phyloP scores from a whole-genome alignment of 2,113 vertebrate genomes.

The Prionailurus bengalensis region DNA sequence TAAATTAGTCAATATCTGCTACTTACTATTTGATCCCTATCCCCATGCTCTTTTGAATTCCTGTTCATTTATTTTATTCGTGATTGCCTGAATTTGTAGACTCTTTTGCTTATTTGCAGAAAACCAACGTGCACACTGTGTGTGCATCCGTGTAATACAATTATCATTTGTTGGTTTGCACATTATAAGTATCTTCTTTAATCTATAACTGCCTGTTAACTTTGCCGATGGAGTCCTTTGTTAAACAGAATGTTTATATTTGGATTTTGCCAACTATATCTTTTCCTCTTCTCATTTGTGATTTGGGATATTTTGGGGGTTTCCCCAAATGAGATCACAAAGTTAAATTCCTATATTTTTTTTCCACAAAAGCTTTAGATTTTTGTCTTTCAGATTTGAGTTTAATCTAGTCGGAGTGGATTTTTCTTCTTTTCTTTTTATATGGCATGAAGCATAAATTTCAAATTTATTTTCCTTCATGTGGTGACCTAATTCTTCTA shows the following conservation, averaged over 20 bases:
- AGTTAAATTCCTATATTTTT: background rate
- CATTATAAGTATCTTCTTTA: background rate
- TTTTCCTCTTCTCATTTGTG: conserved; percentile 24
- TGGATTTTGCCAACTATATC: background rate
- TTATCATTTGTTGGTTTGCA: conserved; percentile 16
- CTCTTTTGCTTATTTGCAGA: background rate
- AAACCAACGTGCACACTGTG: background rate
- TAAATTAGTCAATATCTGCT: background rate
- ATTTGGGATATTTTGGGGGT: background rate
- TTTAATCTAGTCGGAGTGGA: background rate
- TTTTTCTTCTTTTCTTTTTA: background rate
- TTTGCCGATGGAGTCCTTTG: background rate
- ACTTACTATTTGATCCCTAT: background rate
- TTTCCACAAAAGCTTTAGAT: conserved; percentile 1
- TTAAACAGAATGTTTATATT: conserved; percentile 31
- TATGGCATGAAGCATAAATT: background rate
- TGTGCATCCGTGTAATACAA: background rate
- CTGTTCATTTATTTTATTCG: background rate
- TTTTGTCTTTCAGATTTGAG: conserved; percentile 36
- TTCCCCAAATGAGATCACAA: conserved; percentile 16
- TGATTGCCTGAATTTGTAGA: background rate
- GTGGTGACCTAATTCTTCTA: background rate
- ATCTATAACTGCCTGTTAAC: background rate
- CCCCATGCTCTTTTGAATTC: background rate
- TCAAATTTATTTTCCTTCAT: conserved; percentile 6